Percentiles rank a stretch among this genome's conserved stretches.
These are phyloP conservation scores for Nestor notabilis DNA, from an alignment of 2,113 vertebrate species.

Conservation along the genomic window DNA sequence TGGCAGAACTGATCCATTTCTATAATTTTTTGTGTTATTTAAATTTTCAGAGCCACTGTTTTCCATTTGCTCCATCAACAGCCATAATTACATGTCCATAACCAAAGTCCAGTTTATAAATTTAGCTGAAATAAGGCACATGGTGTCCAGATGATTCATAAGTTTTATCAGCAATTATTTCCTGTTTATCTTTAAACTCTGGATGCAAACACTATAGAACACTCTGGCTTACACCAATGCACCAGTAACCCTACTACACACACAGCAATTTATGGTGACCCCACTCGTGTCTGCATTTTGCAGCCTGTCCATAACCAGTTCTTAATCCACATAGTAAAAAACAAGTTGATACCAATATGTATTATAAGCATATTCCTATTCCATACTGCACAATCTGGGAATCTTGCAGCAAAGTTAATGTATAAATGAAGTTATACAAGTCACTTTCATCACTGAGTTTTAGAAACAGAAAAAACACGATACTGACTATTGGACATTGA, in stretches of 20 bases:
- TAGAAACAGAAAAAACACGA: background rate
- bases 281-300: background rate
- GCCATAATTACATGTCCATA: background rate
- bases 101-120: background rate
- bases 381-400: background rate
- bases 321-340: background rate
- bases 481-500: background rate
- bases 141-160: background rate
- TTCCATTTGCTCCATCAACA: background rate
- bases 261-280: background rate
- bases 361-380: background rate
- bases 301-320: background rate
- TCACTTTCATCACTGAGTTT: background rate
- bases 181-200: background rate
- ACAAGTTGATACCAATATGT: background rate
- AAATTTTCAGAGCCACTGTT: background rate
- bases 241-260: background rate
- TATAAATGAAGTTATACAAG: background rate
- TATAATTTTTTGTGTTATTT: background rate
- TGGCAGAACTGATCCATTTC: background rate
- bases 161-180: constrained; percentile 2
- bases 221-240: background rate
- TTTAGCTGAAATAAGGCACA: background rate
- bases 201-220: background rate
- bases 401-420: background rate